Evolutionary conservation across 2,888 invertebrate genomes (phyloP), one percentile per base, ranked within the genome.

Genomic region (Oscheius sp.): DNA sequence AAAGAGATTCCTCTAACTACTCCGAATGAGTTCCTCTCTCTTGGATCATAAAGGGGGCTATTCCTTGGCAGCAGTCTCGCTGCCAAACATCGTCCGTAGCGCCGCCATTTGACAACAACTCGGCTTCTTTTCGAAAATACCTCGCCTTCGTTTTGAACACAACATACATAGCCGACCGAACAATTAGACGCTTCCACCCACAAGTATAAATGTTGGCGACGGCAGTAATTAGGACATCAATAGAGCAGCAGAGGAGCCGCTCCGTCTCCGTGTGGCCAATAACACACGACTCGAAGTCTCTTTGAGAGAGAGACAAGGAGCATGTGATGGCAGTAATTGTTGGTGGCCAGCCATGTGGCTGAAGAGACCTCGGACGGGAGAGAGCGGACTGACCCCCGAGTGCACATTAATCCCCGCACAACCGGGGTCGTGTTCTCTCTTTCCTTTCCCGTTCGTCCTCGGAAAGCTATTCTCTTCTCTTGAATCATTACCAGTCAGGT

Each of bases 201-300:
- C 36, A 22, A 32, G 36, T 56, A 56, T 56, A 56, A 57, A 57
- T 57, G 57, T 57, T 57, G 36, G 57, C 54, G 54, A 33, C 57
- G 57, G 28, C 59, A 44, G 59, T 59, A 59, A 59, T 59, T 59
- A 59, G 54, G 54, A 59, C 59, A 59, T 59, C 59, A 59, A 59
- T 59, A 59, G 54, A 30, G 28, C 28, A 20, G 36, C 5, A 44
- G 59, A 59, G 26, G 59, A 59, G 59, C 26, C 44, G 17, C 20
- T 20, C 33, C 33, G 30, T 9, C 47, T 14, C 33, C 33, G 54
- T 33, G 54, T n/a, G n/a, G 14, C 36, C 36, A 36, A 36, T 36
- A 36, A 36, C 36, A 36, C 14, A 36, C 36, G 36, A 14, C 36
- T 36, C 14, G 14, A 9, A 36, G 36, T 36, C 36, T 36, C 36